Percentiles rank a stretch among this genome's conserved stretches.
phyloP scores from a whole-genome alignment of 2,888 invertebrate genomes.

The Dryobota labecula region DNA sequence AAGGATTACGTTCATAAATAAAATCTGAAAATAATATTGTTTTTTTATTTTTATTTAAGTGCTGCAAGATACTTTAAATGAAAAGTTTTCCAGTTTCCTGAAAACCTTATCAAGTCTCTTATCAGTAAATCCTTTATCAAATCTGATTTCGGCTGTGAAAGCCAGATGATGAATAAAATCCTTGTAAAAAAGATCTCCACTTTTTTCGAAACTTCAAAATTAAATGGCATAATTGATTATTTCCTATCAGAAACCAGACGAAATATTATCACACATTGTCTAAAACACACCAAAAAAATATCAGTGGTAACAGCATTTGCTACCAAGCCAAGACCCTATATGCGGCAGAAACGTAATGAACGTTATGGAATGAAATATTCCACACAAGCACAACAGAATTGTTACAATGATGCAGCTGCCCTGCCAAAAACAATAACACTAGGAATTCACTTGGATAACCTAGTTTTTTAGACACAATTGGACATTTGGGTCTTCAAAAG shows the following conservation, averaged over 20 bases:
- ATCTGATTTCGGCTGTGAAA: neutral
- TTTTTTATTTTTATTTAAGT: neutral
- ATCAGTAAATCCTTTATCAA: neutral
- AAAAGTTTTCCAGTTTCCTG: neutral
- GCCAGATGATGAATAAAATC: neutral
- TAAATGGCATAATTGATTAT: neutral
- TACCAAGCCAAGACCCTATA: conserved; percentile 3
- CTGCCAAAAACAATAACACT: conserved; percentile 61
- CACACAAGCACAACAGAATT: conserved; percentile 28
- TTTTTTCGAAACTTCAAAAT: neutral
- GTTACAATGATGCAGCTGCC: conserved; percentile 38
- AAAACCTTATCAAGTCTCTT: neutral
- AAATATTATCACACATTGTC: neutral
- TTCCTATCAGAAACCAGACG: neutral
- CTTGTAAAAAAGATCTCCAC: neutral
- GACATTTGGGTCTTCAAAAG: conserved; percentile 17
- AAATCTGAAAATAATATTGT: neutral
- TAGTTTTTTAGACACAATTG: conserved; percentile 31
- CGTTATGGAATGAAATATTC: conserved; percentile 45
- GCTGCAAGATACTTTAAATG: neutral
- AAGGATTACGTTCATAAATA: neutral
- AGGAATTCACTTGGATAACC: conserved; percentile 48
- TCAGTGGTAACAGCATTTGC: conserved; percentile 4
- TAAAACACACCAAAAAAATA: neutral
- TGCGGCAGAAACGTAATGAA: conserved; percentile 35